These are phyloP conservation scores for Peromyscus californicus DNA, from an alignment of 2,113 vertebrate genomes.

Conservation along the genomic window DNA sequence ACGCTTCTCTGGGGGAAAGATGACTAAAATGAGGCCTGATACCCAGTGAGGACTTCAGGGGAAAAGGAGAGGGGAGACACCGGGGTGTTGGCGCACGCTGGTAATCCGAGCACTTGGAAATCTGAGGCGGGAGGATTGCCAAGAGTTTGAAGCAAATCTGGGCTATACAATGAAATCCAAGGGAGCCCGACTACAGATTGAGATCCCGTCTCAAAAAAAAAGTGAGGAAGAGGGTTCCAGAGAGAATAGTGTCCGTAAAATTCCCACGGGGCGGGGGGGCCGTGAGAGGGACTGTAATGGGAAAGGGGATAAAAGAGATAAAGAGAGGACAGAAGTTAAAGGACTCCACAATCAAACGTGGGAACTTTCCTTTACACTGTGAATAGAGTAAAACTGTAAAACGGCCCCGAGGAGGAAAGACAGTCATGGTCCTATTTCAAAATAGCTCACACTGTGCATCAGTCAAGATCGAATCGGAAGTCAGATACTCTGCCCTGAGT, in stretches of 20 bases:
- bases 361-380: neutral
- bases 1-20: neutral
- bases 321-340: neutral
- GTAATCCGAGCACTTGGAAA: neutral
- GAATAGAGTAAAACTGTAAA: neutral
- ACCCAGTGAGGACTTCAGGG: neutral
- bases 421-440: neutral
- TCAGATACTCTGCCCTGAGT: neutral
- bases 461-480: neutral
- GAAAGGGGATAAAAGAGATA: neutral
- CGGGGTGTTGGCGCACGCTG: neutral
- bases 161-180: neutral
- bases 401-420: neutral
- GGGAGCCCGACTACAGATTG: neutral
- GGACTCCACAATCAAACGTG: neutral
- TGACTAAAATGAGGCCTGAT: neutral
- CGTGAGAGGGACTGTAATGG: accelerated
- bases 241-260: neutral
- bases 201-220: neutral
- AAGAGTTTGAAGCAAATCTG: neutral
- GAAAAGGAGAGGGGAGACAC: neutral
- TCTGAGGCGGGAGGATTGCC: neutral
- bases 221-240: neutral
- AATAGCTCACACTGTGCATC: neutral
- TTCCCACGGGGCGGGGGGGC: neutral